phyloP scores from a whole-genome alignment of 2,888 invertebrate species.

The Disparrhopalites patrizii region DNA sequence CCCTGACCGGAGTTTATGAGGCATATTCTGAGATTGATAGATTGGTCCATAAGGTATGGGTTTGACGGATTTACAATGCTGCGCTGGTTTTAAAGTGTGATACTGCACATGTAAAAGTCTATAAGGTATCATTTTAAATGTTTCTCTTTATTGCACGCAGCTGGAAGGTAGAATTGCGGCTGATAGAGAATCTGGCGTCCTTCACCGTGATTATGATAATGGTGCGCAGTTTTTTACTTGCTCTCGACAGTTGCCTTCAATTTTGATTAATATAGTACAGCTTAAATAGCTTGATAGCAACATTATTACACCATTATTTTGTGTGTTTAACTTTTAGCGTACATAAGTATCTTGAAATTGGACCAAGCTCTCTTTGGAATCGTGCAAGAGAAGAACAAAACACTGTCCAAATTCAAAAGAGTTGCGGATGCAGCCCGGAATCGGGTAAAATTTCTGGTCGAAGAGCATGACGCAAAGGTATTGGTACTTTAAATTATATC shows the following conservation, averaged over 20 bases:
- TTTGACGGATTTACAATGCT: not conserved
- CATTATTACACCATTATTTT: too few relatives aligned
- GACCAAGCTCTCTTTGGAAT: not conserved
- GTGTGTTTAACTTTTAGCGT: not conserved
- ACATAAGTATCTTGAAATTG: not conserved
- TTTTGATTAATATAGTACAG: not conserved
- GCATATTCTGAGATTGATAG: not conserved
- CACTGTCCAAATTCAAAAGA: conserved; percentile 1
- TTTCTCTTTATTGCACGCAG: too few relatives aligned
- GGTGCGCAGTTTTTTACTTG: not conserved
- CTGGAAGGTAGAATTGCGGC: not conserved
- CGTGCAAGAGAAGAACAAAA: conserved; percentile 1
- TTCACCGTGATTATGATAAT: not conserved
- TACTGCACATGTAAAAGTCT: too few relatives aligned
- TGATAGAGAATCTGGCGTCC: not conserved
- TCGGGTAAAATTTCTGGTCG: conserved; percentile 1
- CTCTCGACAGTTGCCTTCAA: not conserved
- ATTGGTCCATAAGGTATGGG: not conserved
- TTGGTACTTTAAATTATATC: not conserved
- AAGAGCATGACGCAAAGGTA: conserved; percentile 3
- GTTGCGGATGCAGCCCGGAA: conserved; percentile 2
- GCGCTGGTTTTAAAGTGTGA: too few relatives aligned
- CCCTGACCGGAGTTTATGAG: not conserved
- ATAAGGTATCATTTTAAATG: not conserved
- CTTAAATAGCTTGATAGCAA: too few relatives aligned